A percentile compares a stretch with the other conserved stretches of the same genome.
These are phyloP conservation scores for Minunthozetes semirufus DNA, from an alignment of 2,888 invertebrate genomes.

Conservation along the genomic window DNA sequence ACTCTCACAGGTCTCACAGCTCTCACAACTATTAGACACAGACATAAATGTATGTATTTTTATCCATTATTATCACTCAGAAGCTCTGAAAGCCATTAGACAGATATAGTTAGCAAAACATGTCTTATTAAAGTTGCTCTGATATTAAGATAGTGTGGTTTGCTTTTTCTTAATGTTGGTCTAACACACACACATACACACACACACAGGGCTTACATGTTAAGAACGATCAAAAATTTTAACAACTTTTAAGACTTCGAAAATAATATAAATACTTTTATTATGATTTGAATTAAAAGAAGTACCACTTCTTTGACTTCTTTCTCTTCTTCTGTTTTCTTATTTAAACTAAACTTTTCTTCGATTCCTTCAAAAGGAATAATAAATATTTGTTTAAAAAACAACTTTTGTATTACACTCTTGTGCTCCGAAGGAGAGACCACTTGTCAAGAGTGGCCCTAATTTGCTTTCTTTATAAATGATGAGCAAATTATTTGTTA, in stretches of 20 bases:
- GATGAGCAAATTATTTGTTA: constrained; percentile 15
- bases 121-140: constrained; percentile 28
- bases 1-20: background rate
- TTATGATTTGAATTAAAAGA: background rate
- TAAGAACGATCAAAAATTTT: background rate
- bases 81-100: constrained; percentile 26
- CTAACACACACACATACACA: too few relatives aligned
- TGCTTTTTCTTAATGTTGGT: background rate
- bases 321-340: background rate
- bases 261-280: background rate
- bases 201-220: background rate
- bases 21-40: background rate
- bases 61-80: constrained; percentile 21
- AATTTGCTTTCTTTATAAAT: constrained; percentile 24
- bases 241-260: background rate
- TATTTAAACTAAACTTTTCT: background rate
- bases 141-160: constrained; percentile 31
- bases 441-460: constrained; percentile 3
- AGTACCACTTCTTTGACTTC: background rate
- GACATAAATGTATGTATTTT: constrained; percentile 23
- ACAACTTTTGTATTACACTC: background rate
- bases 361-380: constrained; percentile 10
- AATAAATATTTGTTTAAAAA: constrained; percentile 32
- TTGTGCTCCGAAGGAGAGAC: background rate
- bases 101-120: constrained; percentile 25